These are phyloP conservation scores for Paratilapia polleni DNA, from an alignment of 2,113 vertebrate genomes.

Conservation along the genomic window DNA sequence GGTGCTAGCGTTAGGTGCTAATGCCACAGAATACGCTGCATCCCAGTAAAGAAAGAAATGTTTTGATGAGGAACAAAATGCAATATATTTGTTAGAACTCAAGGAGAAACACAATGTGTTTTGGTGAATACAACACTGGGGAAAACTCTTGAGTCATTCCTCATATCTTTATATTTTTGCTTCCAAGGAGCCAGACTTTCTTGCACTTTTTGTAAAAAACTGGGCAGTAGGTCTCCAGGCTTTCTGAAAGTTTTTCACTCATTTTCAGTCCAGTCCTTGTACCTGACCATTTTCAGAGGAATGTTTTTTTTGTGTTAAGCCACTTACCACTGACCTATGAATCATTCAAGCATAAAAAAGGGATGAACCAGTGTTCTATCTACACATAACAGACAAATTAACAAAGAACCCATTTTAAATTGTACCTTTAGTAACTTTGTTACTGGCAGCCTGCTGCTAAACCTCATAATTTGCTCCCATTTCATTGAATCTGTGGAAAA, in stretches of 20 bases:
- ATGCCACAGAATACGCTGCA: background rate
- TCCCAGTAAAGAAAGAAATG: background rate
- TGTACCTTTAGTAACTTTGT: too few relatives aligned
- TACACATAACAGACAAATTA: too few relatives aligned
- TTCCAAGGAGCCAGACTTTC: background rate
- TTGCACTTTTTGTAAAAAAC: background rate
- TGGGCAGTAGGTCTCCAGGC: background rate
- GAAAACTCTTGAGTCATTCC: background rate
- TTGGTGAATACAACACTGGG: background rate
- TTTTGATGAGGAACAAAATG: background rate
- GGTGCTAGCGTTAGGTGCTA: background rate
- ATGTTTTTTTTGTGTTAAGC: too few relatives aligned
- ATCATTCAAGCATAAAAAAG: too few relatives aligned
- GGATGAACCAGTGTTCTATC: too few relatives aligned
- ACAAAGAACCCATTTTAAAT: too few relatives aligned
- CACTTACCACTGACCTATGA: too few relatives aligned
- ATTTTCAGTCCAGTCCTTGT: too few relatives aligned
- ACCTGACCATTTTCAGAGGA: too few relatives aligned
- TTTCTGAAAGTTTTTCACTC: background rate
- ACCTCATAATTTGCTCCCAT: too few relatives aligned
- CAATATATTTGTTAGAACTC: background rate
- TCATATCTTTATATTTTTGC: background rate
- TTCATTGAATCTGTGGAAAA: too few relatives aligned
- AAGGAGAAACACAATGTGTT: background rate
- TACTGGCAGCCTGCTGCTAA: too few relatives aligned